Base-by-base conservation (phyloP, 2,113 vertebrate genomes). In the Otus sunia region DNA sequence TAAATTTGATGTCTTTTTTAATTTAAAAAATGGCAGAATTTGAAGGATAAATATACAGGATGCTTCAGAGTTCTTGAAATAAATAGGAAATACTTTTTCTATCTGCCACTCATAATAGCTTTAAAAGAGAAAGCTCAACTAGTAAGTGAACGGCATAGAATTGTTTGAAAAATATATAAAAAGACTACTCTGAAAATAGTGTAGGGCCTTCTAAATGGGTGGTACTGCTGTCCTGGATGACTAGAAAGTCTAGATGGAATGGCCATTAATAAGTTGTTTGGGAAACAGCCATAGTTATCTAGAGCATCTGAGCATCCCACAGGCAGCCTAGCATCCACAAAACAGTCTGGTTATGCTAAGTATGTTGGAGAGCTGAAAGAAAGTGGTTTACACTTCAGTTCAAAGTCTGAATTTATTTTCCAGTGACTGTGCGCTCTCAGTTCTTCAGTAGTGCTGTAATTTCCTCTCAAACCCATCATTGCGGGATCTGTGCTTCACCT, bases 381-480 rank as follows among this genome's bases (percentile, higher is more conserved):
- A 58, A 66, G 68, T 59, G 19, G 17, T 83, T 95, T 95, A 73
- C 12, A 37, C 29, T 71, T 92, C 41, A 52, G 11, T 66, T 88
- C 39, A 55, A 85, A 68, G 49, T 67, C 80, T 92, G 47, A 72
- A 56, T 94, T 91, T 92, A 43, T 84, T 94, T 68, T 88, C 29
- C 32, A 86, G 47, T 81, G 76, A 19, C 30, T 73, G 20, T 34
- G 15, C 67, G 83, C 50, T 88, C 36, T 68, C 64, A 89, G 67
- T 75, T 84, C n/a, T 62, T 77, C n/a, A 37, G 17, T n/a, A 86
- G 18, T 92, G 27, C 56, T 89, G 59, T 91, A 84, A 84, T 94
- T 88, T 95, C 84, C 76, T 92, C 52, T 92, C 83, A 94, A 94
- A 92, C 43, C 20, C 41, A 59, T 78, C 59, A 58, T 30, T 66